Evolutionary conservation across 92 coral and sea anemone genomes (phyloP), one percentile per base, ranked within the genome.

Genomic region (Porites divaricata): DNA sequence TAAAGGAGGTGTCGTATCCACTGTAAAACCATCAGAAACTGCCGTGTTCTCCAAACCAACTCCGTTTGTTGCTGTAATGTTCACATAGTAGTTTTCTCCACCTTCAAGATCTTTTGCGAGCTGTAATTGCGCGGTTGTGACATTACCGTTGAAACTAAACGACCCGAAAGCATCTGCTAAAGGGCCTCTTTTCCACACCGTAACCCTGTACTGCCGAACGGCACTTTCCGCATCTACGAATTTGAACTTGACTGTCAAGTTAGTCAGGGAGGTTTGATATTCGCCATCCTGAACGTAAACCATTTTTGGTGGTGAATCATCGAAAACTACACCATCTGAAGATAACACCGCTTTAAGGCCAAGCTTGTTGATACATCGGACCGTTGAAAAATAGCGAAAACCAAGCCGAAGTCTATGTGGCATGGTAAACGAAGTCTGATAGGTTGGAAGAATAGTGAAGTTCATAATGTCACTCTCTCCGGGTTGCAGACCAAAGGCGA

Each of bases 401-500:
- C 99, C 98, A 54, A 78, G 86, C 63, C 77, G 90, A 56, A 93
- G 93, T 28, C 63, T 71, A 12, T 87, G 64, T 4, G 23, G 23
- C 21, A 81, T 61, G 11, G 88, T 73, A 63, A 86, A 95, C 22
- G 87, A 81, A 9, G 84, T 92, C 69, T 84, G 88, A 58, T 70
- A 28, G 67, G 73, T 80, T 10, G 87, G 83, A 1, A 95, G 72
- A 15, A 24, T 22, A 41, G 89, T 95, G 52, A 82, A 95, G 45
- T 76, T 78, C 90, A 90, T 84, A 41, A 95, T 88, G 69, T 93
- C 93, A 14, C 85, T 63, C 59, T 86, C 83, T 66, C 99, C 99
- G 71, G 99, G 99, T 82, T 92, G 95, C n/a, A 93, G 90, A 5
- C 99, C 99, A 80, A 96, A 95, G 35, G 91, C 96, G 62, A 95